Evolutionary conservation across 2,113 vertebrate genomes (phyloP).

Genomic region (Varanus komodoensis): DNA sequence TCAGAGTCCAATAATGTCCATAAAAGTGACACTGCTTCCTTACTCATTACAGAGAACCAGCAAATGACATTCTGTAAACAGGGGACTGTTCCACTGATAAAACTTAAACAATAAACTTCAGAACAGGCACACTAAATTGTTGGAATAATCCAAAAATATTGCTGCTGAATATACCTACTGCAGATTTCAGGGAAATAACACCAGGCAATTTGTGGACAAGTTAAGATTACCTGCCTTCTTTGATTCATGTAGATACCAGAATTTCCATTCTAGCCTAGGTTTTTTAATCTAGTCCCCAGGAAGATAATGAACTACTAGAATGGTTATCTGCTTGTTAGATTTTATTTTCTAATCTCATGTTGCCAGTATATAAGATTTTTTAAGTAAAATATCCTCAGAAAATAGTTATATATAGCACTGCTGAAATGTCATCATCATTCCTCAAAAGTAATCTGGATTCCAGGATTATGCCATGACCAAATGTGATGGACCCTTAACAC

Average conservation of each 20-base stretch:
- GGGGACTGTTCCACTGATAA: not conserved
- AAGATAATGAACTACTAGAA: slow-evolving; percentile 5
- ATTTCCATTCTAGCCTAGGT: slow-evolving; percentile 4
- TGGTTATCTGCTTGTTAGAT: not conserved
- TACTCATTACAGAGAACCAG: not conserved
- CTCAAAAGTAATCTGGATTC: not conserved
- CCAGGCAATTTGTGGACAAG: not conserved
- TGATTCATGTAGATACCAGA: not conserved
- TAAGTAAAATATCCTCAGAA: not conserved
- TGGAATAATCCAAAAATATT: not conserved
- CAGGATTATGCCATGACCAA: not conserved
- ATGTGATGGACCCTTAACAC: not conserved
- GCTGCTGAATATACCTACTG: not conserved
- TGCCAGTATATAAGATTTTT: not conserved
- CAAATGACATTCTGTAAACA: not conserved
- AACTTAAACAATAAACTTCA: not conserved
- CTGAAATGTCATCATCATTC: not conserved
- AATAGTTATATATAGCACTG: not conserved
- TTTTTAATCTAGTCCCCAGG: slow-evolving; percentile 9
- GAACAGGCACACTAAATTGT: not conserved
- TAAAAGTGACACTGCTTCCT: not conserved
- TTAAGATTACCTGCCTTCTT: not conserved
- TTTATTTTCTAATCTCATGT: not conserved
- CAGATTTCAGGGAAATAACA: not conserved
- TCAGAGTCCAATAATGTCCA: not conserved